These are phyloP conservation scores for Andrena camellia DNA, from an alignment of 2,888 invertebrate genomes.

Conservation along the genomic window DNA sequence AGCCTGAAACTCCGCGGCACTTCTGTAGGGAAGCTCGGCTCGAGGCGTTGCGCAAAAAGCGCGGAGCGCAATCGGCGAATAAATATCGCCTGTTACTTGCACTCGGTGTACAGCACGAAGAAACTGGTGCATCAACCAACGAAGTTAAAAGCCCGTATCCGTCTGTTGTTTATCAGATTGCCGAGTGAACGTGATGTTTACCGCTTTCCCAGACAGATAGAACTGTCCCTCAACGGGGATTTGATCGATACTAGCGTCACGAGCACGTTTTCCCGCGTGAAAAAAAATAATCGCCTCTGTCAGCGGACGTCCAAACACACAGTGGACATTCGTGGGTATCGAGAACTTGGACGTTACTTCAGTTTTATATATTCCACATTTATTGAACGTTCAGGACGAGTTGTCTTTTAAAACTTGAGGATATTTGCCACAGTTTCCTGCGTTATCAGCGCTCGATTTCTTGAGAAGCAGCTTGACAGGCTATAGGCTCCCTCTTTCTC, in stretches of 20 bases:
- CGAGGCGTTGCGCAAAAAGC: constrained; percentile 15
- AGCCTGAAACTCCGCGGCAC: constrained; percentile 9
- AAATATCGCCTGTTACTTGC: constrained; percentile 31
- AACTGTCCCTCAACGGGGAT: neutral
- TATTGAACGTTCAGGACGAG: no score
- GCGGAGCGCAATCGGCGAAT: constrained; percentile 14
- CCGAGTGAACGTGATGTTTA: constrained; percentile 23
- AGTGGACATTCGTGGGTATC: neutral
- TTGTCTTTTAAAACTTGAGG: no score
- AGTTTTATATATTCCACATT: neutral
- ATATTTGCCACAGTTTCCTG: no score
- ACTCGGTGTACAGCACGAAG: neutral
- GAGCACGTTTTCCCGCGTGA: neutral
- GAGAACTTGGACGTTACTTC: neutral
- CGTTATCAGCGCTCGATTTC: no score
- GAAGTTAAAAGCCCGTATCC: constrained; percentile 5
- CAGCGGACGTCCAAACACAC: neutral
- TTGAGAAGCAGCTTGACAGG: no score
- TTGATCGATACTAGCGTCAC: constrained; percentile 6
- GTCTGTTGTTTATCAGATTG: constrained; percentile 40
- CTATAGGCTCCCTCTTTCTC: no score
- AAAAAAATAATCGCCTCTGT: neutral
- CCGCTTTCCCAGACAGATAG: neutral
- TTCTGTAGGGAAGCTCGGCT: neutral
- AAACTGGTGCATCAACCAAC: neutral